Conservation (phyloP, 92 coral and sea anemone species). For the Diadumene lineata region DNA sequence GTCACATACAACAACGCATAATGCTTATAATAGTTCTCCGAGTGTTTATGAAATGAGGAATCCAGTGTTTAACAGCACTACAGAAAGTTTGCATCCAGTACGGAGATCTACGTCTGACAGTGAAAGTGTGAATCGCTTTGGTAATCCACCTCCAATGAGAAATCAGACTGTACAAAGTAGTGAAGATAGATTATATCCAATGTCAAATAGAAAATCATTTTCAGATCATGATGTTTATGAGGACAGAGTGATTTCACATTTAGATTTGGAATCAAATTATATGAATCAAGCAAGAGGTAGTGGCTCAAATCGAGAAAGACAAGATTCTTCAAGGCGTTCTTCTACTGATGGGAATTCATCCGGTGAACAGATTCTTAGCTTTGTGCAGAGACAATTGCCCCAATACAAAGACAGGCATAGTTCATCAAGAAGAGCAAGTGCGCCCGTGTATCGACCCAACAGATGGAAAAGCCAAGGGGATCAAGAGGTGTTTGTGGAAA, state of each 20-base stretch:
- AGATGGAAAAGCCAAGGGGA: not conserved
- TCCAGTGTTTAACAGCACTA: not conserved
- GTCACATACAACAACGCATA: not conserved
- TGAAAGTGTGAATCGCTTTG: not conserved
- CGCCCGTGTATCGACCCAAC: not conserved
- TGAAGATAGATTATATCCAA: not conserved
- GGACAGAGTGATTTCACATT: constrained; percentile 19
- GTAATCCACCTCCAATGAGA: not conserved
- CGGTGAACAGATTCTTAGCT: not conserved
- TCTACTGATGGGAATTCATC: not conserved
- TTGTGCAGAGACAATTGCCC: not conserved
- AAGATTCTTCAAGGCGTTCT: not conserved
- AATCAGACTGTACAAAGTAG: not conserved
- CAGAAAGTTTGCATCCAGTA: not conserved
- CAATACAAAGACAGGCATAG: not conserved
- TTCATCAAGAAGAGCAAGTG: constrained; percentile 5
- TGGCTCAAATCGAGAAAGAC: not conserved
- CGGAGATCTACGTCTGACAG: not conserved
- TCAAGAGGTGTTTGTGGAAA: not conserved
- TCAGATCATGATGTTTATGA: not conserved
- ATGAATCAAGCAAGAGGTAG: not conserved
- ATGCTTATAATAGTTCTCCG: not conserved
- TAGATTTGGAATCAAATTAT: constrained; percentile 19
- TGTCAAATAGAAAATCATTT: not conserved
- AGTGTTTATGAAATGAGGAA: not conserved